Percentiles rank a stretch among this genome's conserved stretches.
Evolutionary conservation across 2,888 invertebrate species (phyloP).

Genomic region (Zygogramma bicolorata): DNA sequence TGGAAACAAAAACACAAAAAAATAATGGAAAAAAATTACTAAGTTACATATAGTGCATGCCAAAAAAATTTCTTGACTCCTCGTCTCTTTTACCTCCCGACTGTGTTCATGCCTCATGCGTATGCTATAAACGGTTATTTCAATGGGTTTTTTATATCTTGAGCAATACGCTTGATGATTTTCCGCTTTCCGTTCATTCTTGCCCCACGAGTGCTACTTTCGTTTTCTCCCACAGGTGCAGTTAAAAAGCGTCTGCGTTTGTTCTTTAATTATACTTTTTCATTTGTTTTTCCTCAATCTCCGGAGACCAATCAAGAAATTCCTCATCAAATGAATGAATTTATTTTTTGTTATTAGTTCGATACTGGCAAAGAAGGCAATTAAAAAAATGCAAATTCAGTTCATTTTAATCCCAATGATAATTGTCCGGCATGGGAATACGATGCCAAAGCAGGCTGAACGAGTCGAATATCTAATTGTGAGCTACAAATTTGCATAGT

Average conservation of each 20-base stretch:
- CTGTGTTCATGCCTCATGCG: too few relatives aligned
- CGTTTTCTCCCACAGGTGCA: slow-evolving; percentile 7
- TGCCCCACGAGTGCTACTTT: not conserved
- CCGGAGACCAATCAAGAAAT: slow-evolving; percentile 16
- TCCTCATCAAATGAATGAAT: slow-evolving; percentile 21
- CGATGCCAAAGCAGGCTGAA: slow-evolving; percentile 12
- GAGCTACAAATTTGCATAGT: slow-evolving; percentile 13
- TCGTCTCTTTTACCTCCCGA: too few relatives aligned
- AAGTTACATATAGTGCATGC: too few relatives aligned
- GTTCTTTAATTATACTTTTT: slow-evolving; percentile 19
- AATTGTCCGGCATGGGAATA: slow-evolving; percentile 26
- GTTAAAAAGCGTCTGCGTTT: slow-evolving; percentile 2
- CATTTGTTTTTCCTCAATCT: slow-evolving; percentile 12
- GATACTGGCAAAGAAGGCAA: slow-evolving; percentile 2
- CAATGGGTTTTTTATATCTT: too few relatives aligned
- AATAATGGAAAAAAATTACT: too few relatives aligned
- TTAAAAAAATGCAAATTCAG: slow-evolving; percentile 13
- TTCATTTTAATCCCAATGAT: slow-evolving; percentile 24
- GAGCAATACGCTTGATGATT: too few relatives aligned
- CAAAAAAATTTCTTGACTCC: too few relatives aligned
- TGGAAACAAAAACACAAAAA: too few relatives aligned
- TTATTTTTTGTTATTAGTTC: slow-evolving; percentile 6
- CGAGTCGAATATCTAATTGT: slow-evolving; percentile 16
- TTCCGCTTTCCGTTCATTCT: not conserved
- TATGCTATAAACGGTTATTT: too few relatives aligned